Evolutionary conservation across 2,797 vertebrate species (phyloP), one percentile per base, ranked within the genome.

Genomic region (Avahi laniger): DNA sequence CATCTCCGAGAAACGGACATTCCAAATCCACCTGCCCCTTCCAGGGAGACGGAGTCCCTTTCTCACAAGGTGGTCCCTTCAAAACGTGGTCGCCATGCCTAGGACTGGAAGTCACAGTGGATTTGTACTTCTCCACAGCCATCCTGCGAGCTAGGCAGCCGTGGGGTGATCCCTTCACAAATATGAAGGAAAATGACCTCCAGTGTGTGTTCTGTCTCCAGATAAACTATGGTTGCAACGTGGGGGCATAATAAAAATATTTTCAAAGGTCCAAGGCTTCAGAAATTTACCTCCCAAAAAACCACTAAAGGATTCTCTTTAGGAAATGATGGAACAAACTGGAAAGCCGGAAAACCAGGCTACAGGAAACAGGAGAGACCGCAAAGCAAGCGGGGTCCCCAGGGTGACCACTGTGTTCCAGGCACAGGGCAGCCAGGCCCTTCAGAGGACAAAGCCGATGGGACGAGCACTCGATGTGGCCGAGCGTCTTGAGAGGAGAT

Each of bases 321-420:
- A 43, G 41, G 43, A 76, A 93, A 10, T 24, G 54, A 54, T 48
- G 13, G 46, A 52, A 20, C 10, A 79, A 72, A 65, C 33, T 43
- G 63, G 54, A 85, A 22, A 72, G 57, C 65, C 18, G 9, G 52
- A 52, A 46, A 80, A 30, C 18, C 8, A 3, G 20, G 12, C n/a
- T 24, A 41, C 54, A 43, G 12, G 13, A 84, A 38, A 80, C 75
- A 85, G 22, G 26, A 72, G 33, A 63, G 2, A 17, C 11, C 4
- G 5, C 4, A 26, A 41, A 67, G 30, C 5, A 38, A 50, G 46
- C 28, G 14, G 24, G 4, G 20, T 22, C 35, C 41, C 50, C 6
- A 22, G n/a, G 26, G 22, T 7, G 1, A 35, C 30, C 4, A 4
- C 41, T 61, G 30, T 20, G 2, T 5, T 1, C 26, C 70, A 18